Conservation (phyloP, 23 tunicate genomes). For the Oikopleura dioica region DNA sequence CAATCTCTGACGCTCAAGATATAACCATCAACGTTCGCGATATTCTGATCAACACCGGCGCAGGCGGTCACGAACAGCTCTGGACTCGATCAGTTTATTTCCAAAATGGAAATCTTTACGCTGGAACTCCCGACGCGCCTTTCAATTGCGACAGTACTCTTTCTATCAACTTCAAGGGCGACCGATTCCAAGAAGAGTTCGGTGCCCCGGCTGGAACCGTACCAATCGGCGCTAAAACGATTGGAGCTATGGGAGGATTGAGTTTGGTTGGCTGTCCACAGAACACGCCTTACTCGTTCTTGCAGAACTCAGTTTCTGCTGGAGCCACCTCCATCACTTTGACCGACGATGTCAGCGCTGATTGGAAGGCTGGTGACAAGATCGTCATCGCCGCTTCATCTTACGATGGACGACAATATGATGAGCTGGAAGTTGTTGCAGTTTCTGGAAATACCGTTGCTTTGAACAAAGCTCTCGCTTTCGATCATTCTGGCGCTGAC, state of each 20-base stretch:
- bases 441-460: background rate
- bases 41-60: background rate
- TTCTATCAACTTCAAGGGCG: background rate
- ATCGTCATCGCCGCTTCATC: constrained; percentile 57
- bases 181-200: constrained; percentile 15
- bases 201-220: constrained; percentile 34
- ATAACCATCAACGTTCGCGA: background rate
- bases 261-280: background rate
- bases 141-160: background rate
- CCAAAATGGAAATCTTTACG: background rate
- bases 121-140: background rate
- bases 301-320: background rate
- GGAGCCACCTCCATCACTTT: background rate
- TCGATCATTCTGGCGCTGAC: background rate
- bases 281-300: background rate
- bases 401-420: background rate
- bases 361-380: constrained; percentile 53
- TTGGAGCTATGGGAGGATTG: constrained; percentile 20
- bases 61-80: background rate
- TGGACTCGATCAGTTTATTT: background rate
- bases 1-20: background rate
- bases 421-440: background rate
- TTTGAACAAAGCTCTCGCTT: background rate
- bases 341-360: background rate
- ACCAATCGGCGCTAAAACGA: constrained; percentile 18